Evolutionary conservation across 2,797 vertebrate species (phyloP).

Genomic region (Ptychadena robeensis): DNA sequence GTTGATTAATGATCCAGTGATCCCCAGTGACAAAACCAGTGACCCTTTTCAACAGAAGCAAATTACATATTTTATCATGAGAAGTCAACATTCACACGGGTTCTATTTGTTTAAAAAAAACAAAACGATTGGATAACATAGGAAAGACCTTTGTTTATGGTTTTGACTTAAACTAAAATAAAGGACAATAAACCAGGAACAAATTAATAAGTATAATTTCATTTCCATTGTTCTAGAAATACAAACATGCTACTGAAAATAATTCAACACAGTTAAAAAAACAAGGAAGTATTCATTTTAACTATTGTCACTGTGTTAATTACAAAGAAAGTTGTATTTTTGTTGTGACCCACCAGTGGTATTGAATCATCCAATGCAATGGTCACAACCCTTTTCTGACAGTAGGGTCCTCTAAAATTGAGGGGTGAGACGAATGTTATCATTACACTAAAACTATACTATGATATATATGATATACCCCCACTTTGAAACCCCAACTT

Average conservation of each 20-base stretch:
- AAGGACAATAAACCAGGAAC: slow-evolving; percentile 23
- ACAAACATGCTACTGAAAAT: slow-evolving; percentile 30
- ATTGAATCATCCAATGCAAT: no score
- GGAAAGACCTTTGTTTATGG: slow-evolving; percentile 12
- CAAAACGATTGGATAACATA: no score
- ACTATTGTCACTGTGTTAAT: neutral
- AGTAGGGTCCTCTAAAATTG: no score
- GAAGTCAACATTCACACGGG: neutral
- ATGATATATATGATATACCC: no score
- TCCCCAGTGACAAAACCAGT: no score
- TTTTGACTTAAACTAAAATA: slow-evolving; percentile 34
- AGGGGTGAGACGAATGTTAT: no score
- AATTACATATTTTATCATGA: neutral
- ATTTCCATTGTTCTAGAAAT: slow-evolving; percentile 36
- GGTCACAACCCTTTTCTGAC: no score
- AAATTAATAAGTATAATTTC: slow-evolving; percentile 21
- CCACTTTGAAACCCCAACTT: no score
- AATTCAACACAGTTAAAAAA: neutral
- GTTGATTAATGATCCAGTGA: no score
- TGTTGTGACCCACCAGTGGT: no score
- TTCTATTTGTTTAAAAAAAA: slow-evolving; percentile 14
- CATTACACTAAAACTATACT: no score
- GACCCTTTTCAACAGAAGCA: no score
- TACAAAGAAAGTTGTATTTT: neutral
- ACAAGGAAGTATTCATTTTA: neutral